Percentiles rank a stretch among this genome's conserved stretches.
These are phyloP conservation scores for Parauchenoglanis punctatus DNA, from an alignment of 2,797 vertebrate species.

Conservation along the genomic window DNA sequence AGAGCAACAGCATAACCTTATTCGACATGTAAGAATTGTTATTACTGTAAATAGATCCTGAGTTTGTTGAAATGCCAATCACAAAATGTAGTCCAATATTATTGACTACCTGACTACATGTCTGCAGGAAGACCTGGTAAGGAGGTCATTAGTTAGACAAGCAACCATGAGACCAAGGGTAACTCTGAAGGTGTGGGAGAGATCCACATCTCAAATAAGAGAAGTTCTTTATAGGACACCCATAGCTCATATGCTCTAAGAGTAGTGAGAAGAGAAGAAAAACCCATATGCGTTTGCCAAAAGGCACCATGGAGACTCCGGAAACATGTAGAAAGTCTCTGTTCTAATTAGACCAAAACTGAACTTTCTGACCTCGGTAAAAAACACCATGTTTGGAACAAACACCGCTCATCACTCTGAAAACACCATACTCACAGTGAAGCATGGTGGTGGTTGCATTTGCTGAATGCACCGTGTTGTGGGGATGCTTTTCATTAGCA, in stretches of 20 bases:
- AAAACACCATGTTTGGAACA: neutral
- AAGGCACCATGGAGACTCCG: neutral
- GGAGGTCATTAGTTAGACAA: neutral
- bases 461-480: neutral
- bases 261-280: neutral
- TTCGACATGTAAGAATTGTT: neutral
- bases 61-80: neutral
- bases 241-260: neutral
- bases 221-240: too few species aligned
- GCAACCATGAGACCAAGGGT: neutral
- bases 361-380: neutral
- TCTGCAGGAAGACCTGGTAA: neutral
- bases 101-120: too few species aligned
- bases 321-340: neutral
- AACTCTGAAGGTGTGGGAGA: neutral
- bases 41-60: neutral
- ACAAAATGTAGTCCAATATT: neutral
- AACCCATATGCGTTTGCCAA: neutral
- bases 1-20: neutral
- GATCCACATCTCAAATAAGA: neutral
- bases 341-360: neutral
- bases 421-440: neutral
- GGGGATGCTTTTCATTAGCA: neutral
- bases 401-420: neutral
- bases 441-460: neutral